These are phyloP conservation scores for Agrotis puta DNA, from an alignment of 2,888 invertebrate genomes.

Conservation along the genomic window DNA sequence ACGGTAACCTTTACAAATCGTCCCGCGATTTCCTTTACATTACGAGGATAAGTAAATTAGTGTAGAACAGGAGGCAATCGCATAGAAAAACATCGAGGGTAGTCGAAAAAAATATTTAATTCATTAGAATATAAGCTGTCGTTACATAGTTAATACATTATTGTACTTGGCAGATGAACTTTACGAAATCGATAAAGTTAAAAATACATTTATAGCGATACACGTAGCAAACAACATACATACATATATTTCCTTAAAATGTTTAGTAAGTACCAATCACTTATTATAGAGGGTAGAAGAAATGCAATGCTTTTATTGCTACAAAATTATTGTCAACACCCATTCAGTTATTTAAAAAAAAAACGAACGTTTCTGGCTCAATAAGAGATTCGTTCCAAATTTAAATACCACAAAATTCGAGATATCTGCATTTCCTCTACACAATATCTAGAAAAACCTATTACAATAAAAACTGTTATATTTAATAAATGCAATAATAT, in stretches of 20 bases:
- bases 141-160: conserved; percentile 52
- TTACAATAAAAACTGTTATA: conserved; percentile 16
- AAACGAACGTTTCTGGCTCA: neutral
- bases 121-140: conserved; percentile 65
- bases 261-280: conserved; percentile 60
- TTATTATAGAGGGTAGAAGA: conserved; percentile 26
- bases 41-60: too few relatives aligned
- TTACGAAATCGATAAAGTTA: conserved; percentile 49
- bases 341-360: neutral
- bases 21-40: too few relatives aligned
- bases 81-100: neutral
- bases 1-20: too few relatives aligned
- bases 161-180: conserved; percentile 62
- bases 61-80: too few relatives aligned
- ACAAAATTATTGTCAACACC: neutral
- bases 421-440: conserved; percentile 8
- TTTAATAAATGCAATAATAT: conserved; percentile 56
- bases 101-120: conserved; percentile 63
- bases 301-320: conserved; percentile 10
- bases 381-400: neutral
- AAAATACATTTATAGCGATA: conserved; percentile 46
- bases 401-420: neutral
- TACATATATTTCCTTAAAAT: conserved; percentile 13
- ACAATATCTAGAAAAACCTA: conserved; percentile 30
- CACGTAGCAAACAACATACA: conserved; percentile 28